A percentile compares a stretch with the other conserved stretches of the same genome.
phyloP scores from a whole-genome alignment of 2,113 vertebrate species.

The Ascaphus truei region DNA sequence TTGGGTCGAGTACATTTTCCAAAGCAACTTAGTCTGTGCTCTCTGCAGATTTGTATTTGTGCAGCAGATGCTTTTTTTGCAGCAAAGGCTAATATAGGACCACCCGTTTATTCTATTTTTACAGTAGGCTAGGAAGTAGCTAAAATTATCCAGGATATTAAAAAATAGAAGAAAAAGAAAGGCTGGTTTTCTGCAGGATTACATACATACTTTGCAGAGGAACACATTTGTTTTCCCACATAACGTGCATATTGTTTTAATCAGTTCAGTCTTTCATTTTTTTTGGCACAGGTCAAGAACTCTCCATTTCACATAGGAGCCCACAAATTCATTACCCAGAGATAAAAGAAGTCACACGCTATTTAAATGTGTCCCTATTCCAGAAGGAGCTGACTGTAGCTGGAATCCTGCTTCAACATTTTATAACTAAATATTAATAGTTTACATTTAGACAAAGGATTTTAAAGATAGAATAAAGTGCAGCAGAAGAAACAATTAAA shows the following conservation, averaged over 20 bases:
- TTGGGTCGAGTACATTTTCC: too few species aligned
- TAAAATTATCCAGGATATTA: conserved; percentile 27
- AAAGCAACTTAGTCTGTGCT: not conserved
- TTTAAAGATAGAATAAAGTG: too few species aligned
- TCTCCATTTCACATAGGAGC: conserved; percentile 6
- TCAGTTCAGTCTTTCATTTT: not conserved
- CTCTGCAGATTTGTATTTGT: not conserved
- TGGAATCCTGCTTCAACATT: too few species aligned
- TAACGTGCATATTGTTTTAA: conserved; percentile 14
- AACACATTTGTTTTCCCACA: conserved; percentile 6
- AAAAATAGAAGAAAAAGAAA: conserved; percentile 4
- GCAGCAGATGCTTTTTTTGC: not conserved
- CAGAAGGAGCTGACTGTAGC: not conserved
- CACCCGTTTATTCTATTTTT: conserved; percentile 28
- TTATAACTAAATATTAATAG: too few species aligned
- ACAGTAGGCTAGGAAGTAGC: conserved; percentile 19
- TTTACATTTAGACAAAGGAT: too few species aligned
- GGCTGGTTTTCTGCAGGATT: conserved; percentile 19
- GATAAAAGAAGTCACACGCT: not conserved
- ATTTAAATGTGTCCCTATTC: not conserved
- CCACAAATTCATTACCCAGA: conserved; percentile 16
- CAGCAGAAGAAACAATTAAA: too few species aligned
- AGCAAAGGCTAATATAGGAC: not conserved
- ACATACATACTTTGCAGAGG: not conserved
- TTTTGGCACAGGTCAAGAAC: conserved; percentile 15